Conservation (phyloP, 2,888 invertebrate species). For the Cetonia aurata region DNA sequence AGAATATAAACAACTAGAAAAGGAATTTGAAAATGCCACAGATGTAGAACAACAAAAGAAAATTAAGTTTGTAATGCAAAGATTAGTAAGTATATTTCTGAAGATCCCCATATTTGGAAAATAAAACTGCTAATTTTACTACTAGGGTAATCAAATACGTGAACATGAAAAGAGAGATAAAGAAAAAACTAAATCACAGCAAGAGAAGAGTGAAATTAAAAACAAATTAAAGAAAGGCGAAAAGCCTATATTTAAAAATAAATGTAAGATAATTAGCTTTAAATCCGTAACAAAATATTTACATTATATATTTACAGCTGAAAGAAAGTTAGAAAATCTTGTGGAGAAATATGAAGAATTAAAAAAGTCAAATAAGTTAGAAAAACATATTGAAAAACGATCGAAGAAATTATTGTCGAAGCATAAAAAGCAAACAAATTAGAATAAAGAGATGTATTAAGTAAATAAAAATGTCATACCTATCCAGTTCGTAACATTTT, state of each 20-base stretch:
- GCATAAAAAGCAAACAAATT: constrained; percentile 48
- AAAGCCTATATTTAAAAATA: constrained; percentile 79
- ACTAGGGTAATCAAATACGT: constrained; percentile 80
- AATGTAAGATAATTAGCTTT: constrained; percentile 70
- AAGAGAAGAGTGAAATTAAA: constrained; percentile 71
- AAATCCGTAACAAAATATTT: constrained; percentile 18
- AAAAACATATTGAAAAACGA: constrained; percentile 84
- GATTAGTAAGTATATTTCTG: constrained; percentile 68
- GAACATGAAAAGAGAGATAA: constrained; percentile 73
- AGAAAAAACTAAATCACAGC: constrained; percentile 69
- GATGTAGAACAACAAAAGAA: constrained; percentile 75
- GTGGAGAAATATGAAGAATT: constrained; percentile 85
- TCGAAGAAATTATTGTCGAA: constrained; percentile 79
- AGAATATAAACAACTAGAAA: constrained; percentile 76
- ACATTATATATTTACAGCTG: constrained; percentile 73
- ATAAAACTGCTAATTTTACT: constrained; percentile 8
- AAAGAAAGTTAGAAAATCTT: constrained; percentile 79
- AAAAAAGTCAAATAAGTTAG: constrained; percentile 81
- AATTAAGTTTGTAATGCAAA: constrained; percentile 79
- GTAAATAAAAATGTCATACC: constrained; percentile 45
- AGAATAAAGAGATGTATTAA: not conserved
- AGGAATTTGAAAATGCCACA: constrained; percentile 72
- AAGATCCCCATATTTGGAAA: not conserved
- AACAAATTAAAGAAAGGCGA: constrained; percentile 76
- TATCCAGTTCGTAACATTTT: constrained; percentile 88